Evolutionary conservation across 1,140 invertebrate genomes (phyloP), one percentile per base, ranked within the genome.

Genomic region (Bombus ignitus): DNA sequence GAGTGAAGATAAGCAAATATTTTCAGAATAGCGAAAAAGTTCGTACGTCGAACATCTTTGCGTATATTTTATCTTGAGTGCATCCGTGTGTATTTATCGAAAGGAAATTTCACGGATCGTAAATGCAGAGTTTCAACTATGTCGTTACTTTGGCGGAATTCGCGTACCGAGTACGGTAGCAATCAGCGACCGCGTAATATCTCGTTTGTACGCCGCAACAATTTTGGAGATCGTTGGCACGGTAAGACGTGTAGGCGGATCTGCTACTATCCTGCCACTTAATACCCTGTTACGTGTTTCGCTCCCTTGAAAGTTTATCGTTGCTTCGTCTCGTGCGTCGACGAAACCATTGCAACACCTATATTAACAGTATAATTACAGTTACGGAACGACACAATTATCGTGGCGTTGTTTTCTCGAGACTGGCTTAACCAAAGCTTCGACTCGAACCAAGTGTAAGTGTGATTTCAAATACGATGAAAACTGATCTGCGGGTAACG

Each of bases 161-260:
- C 3, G 22, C 2, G 53, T 18, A 22, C 12, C 12, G 18, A 3
- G 0, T 72, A 32, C 18, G 65, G n/a, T 3, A 42, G 1, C 25
- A 59, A 77, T 42, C 39, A 15, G 13, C 8, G 42, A 22, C 9
- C 39, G 6, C 4, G 35, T 39, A 75, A 75, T 32, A 53, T 83
- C 72, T 68, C 65, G 35, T 22, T 53, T 53, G 47, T 78, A 2
- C 13, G 12, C 28, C 39, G 37, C 53, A n/a, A 47, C 22, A 72
- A 79, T 84, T 84, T 84, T 79, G 65, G 62, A 75, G 53, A 83
- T 76, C 35, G 70, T 73, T 44, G n/a, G 10, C 42, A 15, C 0
- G n/a, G 9, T 28, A 13, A 12, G 8, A 62, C 53, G 8, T 2
- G 25, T 47, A 65, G 53, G 13, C 66, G 32, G 1, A 1, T 32